Percentiles rank a stretch among this genome's conserved stretches.
These are phyloP conservation scores for Brachymystax lenok DNA, from an alignment of 2,797 vertebrate genomes.

Conservation along the genomic window DNA sequence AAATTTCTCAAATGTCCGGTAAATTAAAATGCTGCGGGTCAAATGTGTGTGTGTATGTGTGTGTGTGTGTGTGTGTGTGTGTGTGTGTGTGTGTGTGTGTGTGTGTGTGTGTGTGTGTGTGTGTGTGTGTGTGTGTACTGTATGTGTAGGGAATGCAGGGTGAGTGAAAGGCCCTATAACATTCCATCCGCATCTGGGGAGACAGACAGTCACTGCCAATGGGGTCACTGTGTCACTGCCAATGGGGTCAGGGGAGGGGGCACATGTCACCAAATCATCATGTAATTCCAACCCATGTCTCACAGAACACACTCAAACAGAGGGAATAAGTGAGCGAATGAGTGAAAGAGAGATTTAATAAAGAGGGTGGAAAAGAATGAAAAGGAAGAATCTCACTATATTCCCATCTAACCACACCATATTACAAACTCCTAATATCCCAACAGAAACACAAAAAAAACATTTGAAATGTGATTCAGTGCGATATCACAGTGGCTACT, in stretches of 20 bases:
- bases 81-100: too few species aligned
- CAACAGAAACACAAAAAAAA: background rate
- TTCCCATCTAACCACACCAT: too few species aligned
- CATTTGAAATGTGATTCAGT: background rate
- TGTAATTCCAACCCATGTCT: background rate
- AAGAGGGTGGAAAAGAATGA: too few species aligned
- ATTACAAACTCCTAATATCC: background rate
- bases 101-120: too few species aligned
- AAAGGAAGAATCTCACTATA: too few species aligned
- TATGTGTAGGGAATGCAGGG: background rate
- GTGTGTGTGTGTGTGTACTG: background rate
- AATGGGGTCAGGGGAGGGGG: background rate
- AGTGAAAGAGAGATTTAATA: background rate
- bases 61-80: too few species aligned
- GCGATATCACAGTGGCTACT: too few species aligned
- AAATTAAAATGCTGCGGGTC: too few species aligned
- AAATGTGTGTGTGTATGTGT: too few species aligned
- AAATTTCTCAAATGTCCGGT: too few species aligned
- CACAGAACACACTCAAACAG: slow-evolving; percentile 16
- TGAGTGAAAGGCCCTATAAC: slow-evolving; percentile 3
- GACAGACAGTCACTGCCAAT: background rate
- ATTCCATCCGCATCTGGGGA: slow-evolving; percentile 11
- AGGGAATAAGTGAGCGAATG: slow-evolving; percentile 24
- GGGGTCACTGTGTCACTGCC: slow-evolving; percentile 8
- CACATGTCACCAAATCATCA: slow-evolving; percentile 6